Base-by-base conservation (phyloP, 2,113 vertebrate genomes). In the Riparia riparia region DNA sequence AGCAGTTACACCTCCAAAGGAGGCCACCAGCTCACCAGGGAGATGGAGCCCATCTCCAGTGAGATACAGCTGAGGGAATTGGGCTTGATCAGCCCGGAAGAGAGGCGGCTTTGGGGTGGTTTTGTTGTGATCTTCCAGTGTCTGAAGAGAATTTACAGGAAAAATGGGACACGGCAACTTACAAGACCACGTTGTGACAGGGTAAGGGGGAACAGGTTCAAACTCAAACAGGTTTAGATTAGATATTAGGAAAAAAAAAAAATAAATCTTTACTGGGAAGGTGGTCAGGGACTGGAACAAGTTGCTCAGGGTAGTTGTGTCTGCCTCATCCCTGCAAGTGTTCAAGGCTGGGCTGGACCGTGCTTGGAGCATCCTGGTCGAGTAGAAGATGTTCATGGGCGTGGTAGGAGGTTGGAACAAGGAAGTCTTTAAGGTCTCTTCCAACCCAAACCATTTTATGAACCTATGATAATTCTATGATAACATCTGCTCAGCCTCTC, bases 31-130 rank as follows among this genome's bases (percentile, higher is more conserved):
- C 3, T 32, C 63, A 10, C 31, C 47, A 42, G 11, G 60, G 29
- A 18, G 29, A 16, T 42, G 47, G 41, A 32, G 12, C 12, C 47
- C 14, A 8, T 34, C 29, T 49, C 47, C 41, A 31, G 18, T 13
- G 34, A 34, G 47, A 31, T 3, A 32, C 0, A 1, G 31, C 12
- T 9, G 29, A 56, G 25, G 28, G 25, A 76, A 63, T 0, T 42
- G 14, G 25, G 41, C 16, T 32, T 28, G 20, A 6, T 22, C 56
- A 49, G 8, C 31, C 47, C 14, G 41, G 49, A 22, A 20, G 68
- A 47, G 9, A 53, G 7, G 31, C 2, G 6, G 7, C 12, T 82
- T 82, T 0, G 2, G 14, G 12, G 3, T 28, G 26, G 31, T 39
- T n/a, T 42, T 1, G 0, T 18, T 54, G 41, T 20, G 25, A 25